Evolutionary conservation across 2,113 vertebrate species (phyloP).

Genomic region (Actenoides lindsayi): DNA sequence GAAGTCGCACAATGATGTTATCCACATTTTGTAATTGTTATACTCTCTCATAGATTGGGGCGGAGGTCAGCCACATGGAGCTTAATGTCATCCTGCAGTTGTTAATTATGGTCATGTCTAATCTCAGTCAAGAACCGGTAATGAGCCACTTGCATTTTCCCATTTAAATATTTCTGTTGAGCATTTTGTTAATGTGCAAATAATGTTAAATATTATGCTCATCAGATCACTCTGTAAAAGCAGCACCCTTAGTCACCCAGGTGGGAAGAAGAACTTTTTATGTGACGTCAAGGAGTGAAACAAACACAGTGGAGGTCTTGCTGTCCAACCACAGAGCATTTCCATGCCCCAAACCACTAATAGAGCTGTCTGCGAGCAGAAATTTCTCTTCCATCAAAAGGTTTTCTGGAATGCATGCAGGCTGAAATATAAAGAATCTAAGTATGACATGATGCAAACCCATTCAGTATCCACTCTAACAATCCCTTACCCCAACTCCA

Average conservation of each 20-base stretch:
- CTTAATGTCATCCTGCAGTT: background rate
- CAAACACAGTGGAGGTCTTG: background rate
- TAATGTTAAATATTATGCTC: background rate
- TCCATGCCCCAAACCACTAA: background rate
- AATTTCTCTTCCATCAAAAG: background rate
- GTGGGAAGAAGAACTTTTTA: background rate
- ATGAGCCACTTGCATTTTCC: background rate
- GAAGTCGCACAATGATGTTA: background rate
- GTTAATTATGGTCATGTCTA: background rate
- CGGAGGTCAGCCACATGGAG: background rate
- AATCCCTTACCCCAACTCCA: background rate
- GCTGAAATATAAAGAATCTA: background rate
- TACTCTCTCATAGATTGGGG: background rate
- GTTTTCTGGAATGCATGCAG: background rate
- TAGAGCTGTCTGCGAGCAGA: background rate
- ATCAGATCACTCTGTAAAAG: background rate
- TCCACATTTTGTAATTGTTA: background rate
- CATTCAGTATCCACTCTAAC: background rate
- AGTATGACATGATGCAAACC: background rate
- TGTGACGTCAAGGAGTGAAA: accelerated
- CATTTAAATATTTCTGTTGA: background rate
- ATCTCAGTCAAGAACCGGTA: background rate
- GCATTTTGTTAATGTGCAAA: background rate
- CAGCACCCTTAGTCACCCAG: background rate
- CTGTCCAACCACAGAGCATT: background rate